Conservation (phyloP, 2,888 invertebrate species). For the Microctonus aethiopoides region DNA sequence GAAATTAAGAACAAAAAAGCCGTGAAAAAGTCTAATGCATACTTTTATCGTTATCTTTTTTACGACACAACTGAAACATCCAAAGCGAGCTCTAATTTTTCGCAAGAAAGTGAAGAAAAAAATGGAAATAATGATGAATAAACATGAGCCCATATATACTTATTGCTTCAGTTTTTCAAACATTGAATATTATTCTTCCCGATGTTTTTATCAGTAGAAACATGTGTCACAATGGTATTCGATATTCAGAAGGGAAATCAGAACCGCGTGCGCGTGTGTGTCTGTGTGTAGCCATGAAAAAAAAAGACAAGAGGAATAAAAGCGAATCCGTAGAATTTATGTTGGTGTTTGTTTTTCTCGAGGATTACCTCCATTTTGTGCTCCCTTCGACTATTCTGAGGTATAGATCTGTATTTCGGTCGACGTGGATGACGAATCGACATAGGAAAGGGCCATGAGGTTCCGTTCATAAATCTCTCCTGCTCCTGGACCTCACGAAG, state of each 20-base stretch:
- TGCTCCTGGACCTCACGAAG: neutral
- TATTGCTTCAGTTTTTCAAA: neutral
- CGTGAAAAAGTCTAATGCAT: constrained; percentile 12
- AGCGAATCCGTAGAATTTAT: constrained; percentile 34
- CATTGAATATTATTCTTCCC: constrained; percentile 5
- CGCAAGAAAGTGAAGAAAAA: constrained; percentile 1
- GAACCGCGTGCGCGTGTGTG: neutral
- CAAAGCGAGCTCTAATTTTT: constrained; percentile 8
- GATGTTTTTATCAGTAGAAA: constrained; percentile 10
- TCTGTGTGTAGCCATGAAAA: neutral
- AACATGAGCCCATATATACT: neutral
- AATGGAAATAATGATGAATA: neutral
- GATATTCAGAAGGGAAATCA: constrained; percentile 32
- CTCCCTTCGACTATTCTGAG: neutral
- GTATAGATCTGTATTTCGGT: constrained; percentile 35
- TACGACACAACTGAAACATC: constrained; percentile 14
- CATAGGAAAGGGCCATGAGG: constrained; percentile 29
- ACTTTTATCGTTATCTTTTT: constrained; percentile 20
- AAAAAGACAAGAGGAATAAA: neutral
- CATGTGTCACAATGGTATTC: constrained; percentile 32
- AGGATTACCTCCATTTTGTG: constrained; percentile 28
- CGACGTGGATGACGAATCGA: constrained; percentile 37
- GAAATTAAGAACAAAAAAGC: neutral
- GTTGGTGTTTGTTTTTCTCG: constrained; percentile 36
- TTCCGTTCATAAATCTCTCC: constrained; percentile 33